These are phyloP conservation scores for Syncerus caffer DNA, from an alignment of 2,797 vertebrate genomes.

Conservation along the genomic window DNA sequence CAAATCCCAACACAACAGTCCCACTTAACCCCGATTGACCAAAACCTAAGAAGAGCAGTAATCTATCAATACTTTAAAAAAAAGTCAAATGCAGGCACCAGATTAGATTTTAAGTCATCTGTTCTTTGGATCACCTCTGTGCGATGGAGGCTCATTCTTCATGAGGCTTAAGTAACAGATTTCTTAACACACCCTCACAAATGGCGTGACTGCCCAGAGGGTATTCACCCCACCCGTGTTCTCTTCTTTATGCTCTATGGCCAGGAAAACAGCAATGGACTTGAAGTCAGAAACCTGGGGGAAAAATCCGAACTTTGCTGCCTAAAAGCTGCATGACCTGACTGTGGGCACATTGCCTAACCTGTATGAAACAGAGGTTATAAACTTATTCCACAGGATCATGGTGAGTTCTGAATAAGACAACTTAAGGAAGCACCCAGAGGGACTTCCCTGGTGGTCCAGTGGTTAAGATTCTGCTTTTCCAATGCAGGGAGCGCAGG, in stretches of 20 bases:
- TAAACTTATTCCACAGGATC: neutral
- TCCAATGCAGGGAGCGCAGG: neutral
- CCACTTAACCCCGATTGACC: neutral
- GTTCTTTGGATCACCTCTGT: neutral
- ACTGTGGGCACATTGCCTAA: neutral
- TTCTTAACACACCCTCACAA: rapidly evolving
- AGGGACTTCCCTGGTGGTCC: neutral
- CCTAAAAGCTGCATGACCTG: neutral
- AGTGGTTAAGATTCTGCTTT: neutral
- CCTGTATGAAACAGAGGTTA: rapidly evolving
- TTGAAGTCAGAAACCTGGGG: neutral
- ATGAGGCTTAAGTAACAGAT: neutral
- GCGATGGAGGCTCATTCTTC: rapidly evolving
- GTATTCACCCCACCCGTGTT: rapidly evolving
- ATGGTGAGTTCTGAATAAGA: neutral
- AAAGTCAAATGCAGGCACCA: neutral
- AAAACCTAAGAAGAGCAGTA: neutral
- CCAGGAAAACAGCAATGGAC: neutral
- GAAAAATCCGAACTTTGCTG: neutral
- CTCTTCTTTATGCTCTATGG: rapidly evolving
- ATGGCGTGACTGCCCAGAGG: rapidly evolving
- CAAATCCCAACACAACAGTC: neutral
- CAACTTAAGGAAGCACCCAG: neutral
- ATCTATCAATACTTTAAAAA: neutral
- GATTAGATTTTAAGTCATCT: neutral